phyloP scores from a whole-genome alignment of 2,113 vertebrate genomes.

The Axis porcinus region DNA sequence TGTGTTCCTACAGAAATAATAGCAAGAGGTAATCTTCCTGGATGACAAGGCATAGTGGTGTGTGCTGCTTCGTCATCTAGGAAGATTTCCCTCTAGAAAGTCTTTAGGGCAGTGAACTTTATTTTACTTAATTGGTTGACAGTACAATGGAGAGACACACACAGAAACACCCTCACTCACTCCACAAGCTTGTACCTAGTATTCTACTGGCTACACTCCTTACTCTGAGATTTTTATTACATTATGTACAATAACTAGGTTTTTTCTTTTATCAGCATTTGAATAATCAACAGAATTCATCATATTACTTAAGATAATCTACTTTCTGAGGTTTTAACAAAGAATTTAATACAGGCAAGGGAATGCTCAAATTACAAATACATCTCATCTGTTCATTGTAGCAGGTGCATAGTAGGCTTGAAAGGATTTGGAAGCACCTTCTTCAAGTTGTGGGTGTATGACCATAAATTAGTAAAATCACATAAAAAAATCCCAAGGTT shows the following conservation, averaged over 20 bases:
- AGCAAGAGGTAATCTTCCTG: neutral
- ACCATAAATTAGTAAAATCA: neutral
- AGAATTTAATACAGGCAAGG: neutral
- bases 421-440: neutral
- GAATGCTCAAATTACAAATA: neutral
- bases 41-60: neutral
- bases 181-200: neutral
- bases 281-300: neutral
- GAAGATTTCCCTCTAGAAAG: neutral
- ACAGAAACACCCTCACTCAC: neutral
- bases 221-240: neutral
- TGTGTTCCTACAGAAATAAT: neutral
- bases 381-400: neutral
- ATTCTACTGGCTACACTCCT: neutral
- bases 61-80: neutral
- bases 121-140: neutral
- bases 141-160: neutral
- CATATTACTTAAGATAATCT: neutral
- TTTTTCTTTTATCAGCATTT: neutral
- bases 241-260: neutral
- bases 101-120: neutral
- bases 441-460: neutral
- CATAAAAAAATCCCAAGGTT: neutral
- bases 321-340: neutral
- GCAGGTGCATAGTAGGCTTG: neutral